These are phyloP conservation scores for Cabera pusaria DNA, from an alignment of 2,888 invertebrate species.

Conservation along the genomic window DNA sequence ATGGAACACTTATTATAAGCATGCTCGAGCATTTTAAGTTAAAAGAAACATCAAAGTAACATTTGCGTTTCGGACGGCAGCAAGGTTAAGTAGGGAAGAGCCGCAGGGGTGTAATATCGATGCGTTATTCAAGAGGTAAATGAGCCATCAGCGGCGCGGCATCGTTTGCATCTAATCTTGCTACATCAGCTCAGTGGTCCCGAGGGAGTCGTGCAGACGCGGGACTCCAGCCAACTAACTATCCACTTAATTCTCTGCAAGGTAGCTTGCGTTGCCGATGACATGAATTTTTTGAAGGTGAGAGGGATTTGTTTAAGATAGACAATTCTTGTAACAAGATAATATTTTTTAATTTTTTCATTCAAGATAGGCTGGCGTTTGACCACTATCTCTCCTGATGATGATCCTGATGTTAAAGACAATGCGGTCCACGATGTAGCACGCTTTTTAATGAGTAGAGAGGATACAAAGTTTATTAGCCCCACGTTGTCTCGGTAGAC, in stretches of 20 bases:
- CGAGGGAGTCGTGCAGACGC: conserved; percentile 48
- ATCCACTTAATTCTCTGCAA: conserved; percentile 37
- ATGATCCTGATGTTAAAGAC: too few species aligned
- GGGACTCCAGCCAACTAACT: conserved; percentile 37
- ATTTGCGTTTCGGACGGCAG: conserved; percentile 26
- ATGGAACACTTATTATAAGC: conserved; percentile 1
- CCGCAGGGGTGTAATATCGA: conserved; percentile 59
- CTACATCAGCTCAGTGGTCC: conserved; percentile 53
- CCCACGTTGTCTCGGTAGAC: too few species aligned
- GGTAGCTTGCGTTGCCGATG: conserved; percentile 8
- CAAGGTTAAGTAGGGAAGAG: conserved; percentile 36
- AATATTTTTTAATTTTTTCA: too few species aligned
- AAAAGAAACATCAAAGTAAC: conserved; percentile 32
- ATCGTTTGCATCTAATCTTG: conserved; percentile 79
- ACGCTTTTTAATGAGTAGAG: too few species aligned
- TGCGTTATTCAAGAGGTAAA: conserved; percentile 77
- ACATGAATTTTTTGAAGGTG: conserved; percentile 1
- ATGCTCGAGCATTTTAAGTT: conserved; percentile 1
- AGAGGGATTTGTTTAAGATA: too few species aligned
- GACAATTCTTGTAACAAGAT: too few species aligned
- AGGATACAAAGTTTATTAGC: too few species aligned
- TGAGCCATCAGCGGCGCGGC: conserved; percentile 71
- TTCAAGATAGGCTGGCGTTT: too few species aligned
- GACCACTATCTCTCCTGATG: too few species aligned
- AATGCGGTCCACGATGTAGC: too few species aligned